A percentile compares a stretch with the other conserved stretches of the same genome.
These are phyloP conservation scores for Chlorops oryzae DNA, from an alignment of 1,140 invertebrate species.

Conservation along the genomic window DNA sequence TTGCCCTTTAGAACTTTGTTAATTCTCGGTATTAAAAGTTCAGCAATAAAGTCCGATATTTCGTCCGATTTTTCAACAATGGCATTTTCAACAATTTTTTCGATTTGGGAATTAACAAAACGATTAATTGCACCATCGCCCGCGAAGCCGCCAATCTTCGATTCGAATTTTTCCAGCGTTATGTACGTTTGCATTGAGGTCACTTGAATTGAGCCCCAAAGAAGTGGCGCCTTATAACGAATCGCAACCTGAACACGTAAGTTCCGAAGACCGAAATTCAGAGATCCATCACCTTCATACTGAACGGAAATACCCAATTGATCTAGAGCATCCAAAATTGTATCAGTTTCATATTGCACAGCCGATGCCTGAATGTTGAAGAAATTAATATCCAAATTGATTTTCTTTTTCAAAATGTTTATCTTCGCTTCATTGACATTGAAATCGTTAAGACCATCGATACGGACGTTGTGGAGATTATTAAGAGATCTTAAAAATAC, in stretches of 20 bases:
- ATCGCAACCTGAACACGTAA: slow-evolving; percentile 31
- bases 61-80: slow-evolving; percentile 31
- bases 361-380: slow-evolving; percentile 32
- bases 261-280: slow-evolving; percentile 35
- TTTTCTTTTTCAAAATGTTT: slow-evolving; percentile 32
- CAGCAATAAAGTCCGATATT: slow-evolving; percentile 36
- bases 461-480: slow-evolving; percentile 30
- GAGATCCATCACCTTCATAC: slow-evolving; percentile 34
- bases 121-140: slow-evolving; percentile 36
- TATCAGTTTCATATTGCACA: slow-evolving; percentile 35
- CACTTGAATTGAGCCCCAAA: slow-evolving; percentile 43
- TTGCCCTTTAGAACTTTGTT: slow-evolving; percentile 42
- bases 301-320: slow-evolving; percentile 36
- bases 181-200: slow-evolving; percentile 33
- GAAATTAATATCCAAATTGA: slow-evolving; percentile 38
- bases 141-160: slow-evolving; percentile 36
- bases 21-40: slow-evolving; percentile 31
- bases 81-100: slow-evolving; percentile 27
- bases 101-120: slow-evolving; percentile 32
- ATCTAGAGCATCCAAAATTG: slow-evolving; percentile 35
- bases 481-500: too few species aligned
- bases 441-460: slow-evolving; percentile 39
- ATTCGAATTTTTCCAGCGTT: slow-evolving; percentile 25
- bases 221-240: slow-evolving; percentile 37
- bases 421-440: slow-evolving; percentile 34